Evolutionary conservation across 37 sponge, comb jelly and placozoan species (phyloP), one percentile per base, ranked within the genome.

Genomic region (Chondrosia reniformis): DNA sequence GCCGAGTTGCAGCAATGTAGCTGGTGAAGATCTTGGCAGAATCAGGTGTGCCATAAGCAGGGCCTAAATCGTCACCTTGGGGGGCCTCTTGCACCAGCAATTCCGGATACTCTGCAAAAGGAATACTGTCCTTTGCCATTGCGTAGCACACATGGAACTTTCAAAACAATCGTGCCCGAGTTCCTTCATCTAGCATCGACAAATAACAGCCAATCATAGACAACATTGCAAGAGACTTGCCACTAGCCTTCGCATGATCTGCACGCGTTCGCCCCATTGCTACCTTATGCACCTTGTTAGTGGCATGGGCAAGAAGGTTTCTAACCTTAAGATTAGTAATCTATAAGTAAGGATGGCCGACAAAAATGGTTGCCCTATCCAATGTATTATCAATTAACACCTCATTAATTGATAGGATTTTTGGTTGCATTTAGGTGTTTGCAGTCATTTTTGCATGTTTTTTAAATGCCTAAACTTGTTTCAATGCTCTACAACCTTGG

Each of bases 241-340:
- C 79, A 19, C 46, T 38, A 62, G 45, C 66, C 37, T 55, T 79
- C 31, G 66, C 55, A 27, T 42, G 79, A 22, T 63, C 66, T 25
- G 30, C 41, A 31, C 43, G 39, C 77, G 43, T 49, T 33, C 41
- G 7, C 4, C 32, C 32, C 66, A 79, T 79, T 9, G 79, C 64
- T 27, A 45, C 79, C 37, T 63, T 79, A 49, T 79, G 79, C 30
- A 61, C 63, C 33, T 78, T 45, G 38, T 44, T 78, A 58, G 62
- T 61, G 13, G 63, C 78, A 61, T 78, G 78, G 36, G 58, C 63
- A 42, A 61, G 4, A 46, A 78, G 32, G 63, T 61, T 62, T 32
- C 66, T 64, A 33, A 32, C 31, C 34, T 64, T 81, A 0, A 80
- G 90, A 63, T 89, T 89, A 7, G 69, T 76, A n/a, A n/a, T n/a